These are phyloP conservation scores for Aselliscus stoliczkanus DNA, from an alignment of 2,797 vertebrate genomes.

Conservation along the genomic window DNA sequence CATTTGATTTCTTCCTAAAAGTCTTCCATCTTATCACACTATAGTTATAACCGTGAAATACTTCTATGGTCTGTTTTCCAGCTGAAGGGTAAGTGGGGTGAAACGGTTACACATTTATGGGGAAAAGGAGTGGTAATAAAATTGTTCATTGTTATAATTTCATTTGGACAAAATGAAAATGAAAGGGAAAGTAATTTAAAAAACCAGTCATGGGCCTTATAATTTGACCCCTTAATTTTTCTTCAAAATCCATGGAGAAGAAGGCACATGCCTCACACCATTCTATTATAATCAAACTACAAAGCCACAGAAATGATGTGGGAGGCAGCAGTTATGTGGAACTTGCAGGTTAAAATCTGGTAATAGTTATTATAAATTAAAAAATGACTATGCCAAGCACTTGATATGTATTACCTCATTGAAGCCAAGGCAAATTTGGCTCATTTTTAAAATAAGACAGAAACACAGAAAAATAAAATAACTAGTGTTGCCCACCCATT, in stretches of 20 bases:
- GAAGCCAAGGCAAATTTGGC: neutral
- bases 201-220: neutral
- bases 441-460: neutral
- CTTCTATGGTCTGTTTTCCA: neutral
- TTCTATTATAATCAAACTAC: neutral
- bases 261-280: too few relatives aligned
- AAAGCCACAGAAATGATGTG: neutral
- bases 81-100: neutral
- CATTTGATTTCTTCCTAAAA: constrained; percentile 20
- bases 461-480: neutral
- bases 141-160: neutral
- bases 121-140: neutral
- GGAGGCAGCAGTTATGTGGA: neutral
- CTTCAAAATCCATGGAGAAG: neutral
- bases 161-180: constrained; percentile 13
- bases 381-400: neutral
- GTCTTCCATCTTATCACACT: neutral
- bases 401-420: neutral
- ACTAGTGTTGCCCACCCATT: neutral
- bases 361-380: neutral
- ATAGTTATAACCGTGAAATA: neutral
- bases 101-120: neutral
- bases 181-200: neutral
- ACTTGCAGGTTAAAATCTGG: neutral
- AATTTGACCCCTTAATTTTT: neutral